Evolutionary conservation across 2,113 vertebrate genomes (phyloP).

Genomic region (Jaculus jaculus): DNA sequence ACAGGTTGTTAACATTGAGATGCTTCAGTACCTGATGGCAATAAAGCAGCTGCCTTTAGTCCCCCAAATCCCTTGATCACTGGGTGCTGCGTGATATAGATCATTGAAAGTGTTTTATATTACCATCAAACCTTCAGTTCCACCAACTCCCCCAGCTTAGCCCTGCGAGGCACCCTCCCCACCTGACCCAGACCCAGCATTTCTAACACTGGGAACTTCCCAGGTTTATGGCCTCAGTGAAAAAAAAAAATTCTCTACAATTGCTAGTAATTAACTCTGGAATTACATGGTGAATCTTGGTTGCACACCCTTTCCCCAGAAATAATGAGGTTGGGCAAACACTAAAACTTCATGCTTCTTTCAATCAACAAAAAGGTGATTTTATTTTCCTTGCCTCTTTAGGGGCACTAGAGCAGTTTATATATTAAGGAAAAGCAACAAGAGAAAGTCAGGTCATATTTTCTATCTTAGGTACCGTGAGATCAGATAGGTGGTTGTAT

Average conservation of each 20-base stretch:
- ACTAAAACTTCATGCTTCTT: not conserved
- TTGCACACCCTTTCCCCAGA: not conserved
- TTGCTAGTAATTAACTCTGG: not conserved
- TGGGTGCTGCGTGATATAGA: not conserved
- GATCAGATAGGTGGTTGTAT: not conserved
- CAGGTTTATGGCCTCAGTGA: not conserved
- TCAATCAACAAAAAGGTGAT: not conserved
- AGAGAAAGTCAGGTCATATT: not conserved
- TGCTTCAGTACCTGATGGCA: not conserved
- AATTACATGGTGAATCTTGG: not conserved
- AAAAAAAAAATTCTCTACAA: not conserved
- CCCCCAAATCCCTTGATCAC: not conserved
- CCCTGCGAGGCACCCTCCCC: not conserved
- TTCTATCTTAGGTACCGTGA: not conserved
- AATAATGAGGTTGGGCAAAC: not conserved
- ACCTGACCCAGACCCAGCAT: not conserved
- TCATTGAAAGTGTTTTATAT: not conserved
- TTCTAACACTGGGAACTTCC: not conserved
- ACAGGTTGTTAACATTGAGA: not conserved
- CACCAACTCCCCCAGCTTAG: not conserved
- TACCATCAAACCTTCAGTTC: not conserved
- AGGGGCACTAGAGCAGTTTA: not conserved
- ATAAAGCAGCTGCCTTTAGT: not conserved
- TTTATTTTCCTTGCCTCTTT: not conserved
- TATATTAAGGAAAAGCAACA: not conserved